Conservation (phyloP, 2,888 invertebrate genomes). For the Dinocampus coccinellae region DNA sequence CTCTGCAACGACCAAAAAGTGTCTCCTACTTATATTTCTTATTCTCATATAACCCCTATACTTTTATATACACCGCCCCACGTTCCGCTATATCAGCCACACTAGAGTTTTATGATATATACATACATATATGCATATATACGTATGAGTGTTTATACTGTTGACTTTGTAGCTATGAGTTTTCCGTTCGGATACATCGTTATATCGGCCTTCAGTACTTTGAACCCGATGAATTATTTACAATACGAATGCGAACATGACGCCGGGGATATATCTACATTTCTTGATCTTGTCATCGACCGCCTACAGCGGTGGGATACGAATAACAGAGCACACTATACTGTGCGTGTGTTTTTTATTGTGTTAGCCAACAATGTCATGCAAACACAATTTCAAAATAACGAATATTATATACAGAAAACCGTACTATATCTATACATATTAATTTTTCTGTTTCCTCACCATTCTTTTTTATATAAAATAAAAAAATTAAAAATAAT, state of each 20-base stretch:
- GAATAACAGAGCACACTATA: constrained; percentile 1
- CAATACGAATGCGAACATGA: constrained; percentile 52
- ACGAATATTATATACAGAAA: no score
- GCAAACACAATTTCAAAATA: constrained; percentile 12
- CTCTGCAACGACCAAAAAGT: constrained; percentile 34
- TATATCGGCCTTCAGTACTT: constrained; percentile 44
- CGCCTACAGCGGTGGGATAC: constrained; percentile 41
- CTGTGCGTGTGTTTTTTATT: constrained; percentile 20
- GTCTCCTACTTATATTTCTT: constrained; percentile 26
- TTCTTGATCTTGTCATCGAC: constrained; percentile 55
- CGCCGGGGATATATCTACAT: constrained; percentile 52
- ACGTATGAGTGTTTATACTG: background rate
- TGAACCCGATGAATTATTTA: constrained; percentile 59
- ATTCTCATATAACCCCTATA: constrained; percentile 1
- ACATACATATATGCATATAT: background rate
- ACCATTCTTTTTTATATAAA: no score
- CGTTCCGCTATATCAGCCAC: background rate
- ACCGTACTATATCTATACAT: no score
- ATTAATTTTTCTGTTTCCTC: no score
- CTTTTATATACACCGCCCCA: background rate
- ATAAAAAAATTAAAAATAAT: no score
- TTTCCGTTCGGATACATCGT: constrained; percentile 33
- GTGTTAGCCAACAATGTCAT: constrained; percentile 16
- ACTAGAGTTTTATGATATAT: background rate
- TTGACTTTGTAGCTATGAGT: background rate